A percentile compares a stretch with the other conserved stretches of the same genome.
Evolutionary conservation across 2,113 vertebrate genomes (phyloP).

Genomic region (Miniopterus natalensis): DNA sequence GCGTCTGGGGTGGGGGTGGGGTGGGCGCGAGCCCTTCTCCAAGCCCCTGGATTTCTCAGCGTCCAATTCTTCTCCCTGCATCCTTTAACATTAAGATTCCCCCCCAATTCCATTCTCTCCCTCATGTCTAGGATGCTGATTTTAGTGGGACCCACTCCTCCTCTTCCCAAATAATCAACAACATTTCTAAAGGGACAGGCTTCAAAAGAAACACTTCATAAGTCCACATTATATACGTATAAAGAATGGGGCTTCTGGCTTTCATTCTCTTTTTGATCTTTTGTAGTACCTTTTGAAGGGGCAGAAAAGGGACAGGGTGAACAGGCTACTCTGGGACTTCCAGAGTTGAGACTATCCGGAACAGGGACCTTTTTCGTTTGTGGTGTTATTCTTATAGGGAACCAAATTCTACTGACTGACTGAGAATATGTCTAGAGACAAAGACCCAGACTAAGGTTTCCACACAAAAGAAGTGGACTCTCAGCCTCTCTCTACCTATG

Average conservation of each 20-base stretch:
- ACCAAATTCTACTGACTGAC: not conserved
- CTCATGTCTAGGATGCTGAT: slow-evolving; percentile 21
- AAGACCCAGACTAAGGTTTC: slow-evolving; percentile 56
- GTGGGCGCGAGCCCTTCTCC: slow-evolving; percentile 76
- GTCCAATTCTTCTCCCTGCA: slow-evolving; percentile 44
- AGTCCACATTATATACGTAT: not conserved
- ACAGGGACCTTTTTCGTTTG: not conserved
- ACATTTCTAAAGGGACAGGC: slow-evolving; percentile 42
- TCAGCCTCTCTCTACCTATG: not conserved
- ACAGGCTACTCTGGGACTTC: not conserved
- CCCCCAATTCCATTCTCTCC: slow-evolving; percentile 40
- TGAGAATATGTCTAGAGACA: slow-evolving; percentile 51
- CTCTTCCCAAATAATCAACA: slow-evolving; percentile 43
- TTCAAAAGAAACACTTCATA: not conserved
- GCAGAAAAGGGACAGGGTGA: not conserved
- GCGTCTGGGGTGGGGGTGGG: slow-evolving; percentile 79
- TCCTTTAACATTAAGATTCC: slow-evolving; percentile 60
- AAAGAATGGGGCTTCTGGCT: slow-evolving; percentile 20
- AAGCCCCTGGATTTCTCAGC: slow-evolving; percentile 69
- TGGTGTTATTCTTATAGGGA: not conserved
- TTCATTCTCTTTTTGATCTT: slow-evolving; percentile 50
- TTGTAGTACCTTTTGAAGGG: slow-evolving; percentile 20
- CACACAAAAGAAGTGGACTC: slow-evolving; percentile 69
- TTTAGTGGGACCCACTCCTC: slow-evolving; percentile 39
- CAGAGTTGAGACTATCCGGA: slow-evolving; percentile 18